Conservation (phyloP, 2,113 vertebrate genomes). For the Muntiacus reevesi region DNA sequence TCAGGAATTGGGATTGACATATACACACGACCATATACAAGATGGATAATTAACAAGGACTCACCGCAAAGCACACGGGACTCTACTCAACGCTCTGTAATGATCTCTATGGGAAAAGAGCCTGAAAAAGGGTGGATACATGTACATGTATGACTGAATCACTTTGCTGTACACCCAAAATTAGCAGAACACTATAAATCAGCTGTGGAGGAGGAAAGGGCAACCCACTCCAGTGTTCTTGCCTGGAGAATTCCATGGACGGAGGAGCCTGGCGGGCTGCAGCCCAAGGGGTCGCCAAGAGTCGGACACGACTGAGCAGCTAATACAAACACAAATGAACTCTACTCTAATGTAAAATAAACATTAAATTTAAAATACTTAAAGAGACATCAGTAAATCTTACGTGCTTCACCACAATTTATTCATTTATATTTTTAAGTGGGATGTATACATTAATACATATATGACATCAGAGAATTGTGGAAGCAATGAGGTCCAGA, state of each 20-base stretch:
- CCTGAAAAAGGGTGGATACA: neutral
- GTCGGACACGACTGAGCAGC: fast-evolving
- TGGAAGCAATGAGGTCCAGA: neutral
- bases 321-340: neutral
- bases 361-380: neutral
- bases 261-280: neutral
- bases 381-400: too few species aligned
- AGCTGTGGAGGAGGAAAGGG: neutral
- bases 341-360: neutral
- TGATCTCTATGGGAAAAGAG: neutral
- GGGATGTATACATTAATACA: too few species aligned
- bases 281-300: neutral
- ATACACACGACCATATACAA: neutral
- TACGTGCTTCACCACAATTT: neutral
- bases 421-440: neutral
- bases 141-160: neutral
- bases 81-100: neutral
- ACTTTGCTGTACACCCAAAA: neutral
- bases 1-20: neutral
- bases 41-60: neutral
- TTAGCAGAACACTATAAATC: neutral
- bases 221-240: fast-evolving
- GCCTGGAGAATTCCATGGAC: neutral
- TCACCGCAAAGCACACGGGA: neutral
- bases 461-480: neutral